Base-by-base conservation (phyloP, 2,888 invertebrate genomes). In the Lomographa bimaculata region DNA sequence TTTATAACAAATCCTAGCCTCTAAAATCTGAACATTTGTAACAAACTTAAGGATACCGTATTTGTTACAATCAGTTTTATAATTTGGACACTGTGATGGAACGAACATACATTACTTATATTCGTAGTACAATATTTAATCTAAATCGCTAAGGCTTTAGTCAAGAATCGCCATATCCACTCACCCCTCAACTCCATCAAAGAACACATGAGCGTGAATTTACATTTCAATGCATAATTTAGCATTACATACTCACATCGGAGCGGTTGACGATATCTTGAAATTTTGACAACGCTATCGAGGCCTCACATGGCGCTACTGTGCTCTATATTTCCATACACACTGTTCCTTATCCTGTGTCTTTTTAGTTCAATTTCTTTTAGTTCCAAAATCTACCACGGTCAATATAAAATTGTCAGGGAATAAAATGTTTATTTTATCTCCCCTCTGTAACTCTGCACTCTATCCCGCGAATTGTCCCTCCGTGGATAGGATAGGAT, bases 191-290 rank as follows among this genome's bases (percentile, higher is more conserved):
- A 20, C 32, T 42, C 27, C 23, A 32, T 32, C 48, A 21, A 45
- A 42, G 38, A 45, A 35, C 45, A 29, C 4, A n/a, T 32, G 24
- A 35, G 42, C 19, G 23, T 27, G 18, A 75, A 85, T 86, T 85
- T 84, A 75, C 84, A 86, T 85, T 83, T 83, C 79, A 84, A 85
- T 85, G 84, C 83, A 84, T 85, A 85, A 64, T 80, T 81, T 84
- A 81, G 74, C 69, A 77, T 75, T 65, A 72, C 74, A 68, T 77
- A 71, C 57, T 46, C 46, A 60, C 61, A 59, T 57, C 62, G 67
- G 64, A 60, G 65, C 27, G 23, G 36, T 36, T 26, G 35, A 28
- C 43, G 40, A 35, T 40, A 46, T 47, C 35, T 37, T 21, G 30
- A 47, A 47, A 47, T 43, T 35, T 43, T 54, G 11, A 17, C 41